A percentile compares a stretch with the other conserved stretches of the same genome.
Conservation (phyloP, 1,140 invertebrate species). For the Meteorus sp. region DNA sequence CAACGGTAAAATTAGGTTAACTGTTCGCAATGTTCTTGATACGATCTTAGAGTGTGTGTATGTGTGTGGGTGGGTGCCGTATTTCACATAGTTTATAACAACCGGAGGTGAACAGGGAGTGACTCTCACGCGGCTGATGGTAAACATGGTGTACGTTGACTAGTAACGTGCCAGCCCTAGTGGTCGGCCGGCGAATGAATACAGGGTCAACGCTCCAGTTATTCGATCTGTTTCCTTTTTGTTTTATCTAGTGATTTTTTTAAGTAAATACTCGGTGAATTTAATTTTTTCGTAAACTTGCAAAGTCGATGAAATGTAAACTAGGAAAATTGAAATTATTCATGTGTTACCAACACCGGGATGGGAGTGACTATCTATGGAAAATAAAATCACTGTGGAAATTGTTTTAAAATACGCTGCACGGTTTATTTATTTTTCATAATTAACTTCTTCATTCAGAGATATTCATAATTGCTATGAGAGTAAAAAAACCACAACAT, state of each 20-base stretch:
- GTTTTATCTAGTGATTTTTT: not conserved
- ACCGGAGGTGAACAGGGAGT: conserved; percentile 4
- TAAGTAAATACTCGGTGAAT: too few relatives aligned
- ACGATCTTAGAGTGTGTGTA: conserved; percentile 35
- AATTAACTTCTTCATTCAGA: too few relatives aligned
- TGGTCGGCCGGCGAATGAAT: conserved; percentile 24
- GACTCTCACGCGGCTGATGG: conserved; percentile 24
- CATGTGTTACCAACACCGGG: too few relatives aligned
- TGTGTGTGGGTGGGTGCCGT: conserved; percentile 33
- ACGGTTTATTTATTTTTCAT: too few relatives aligned
- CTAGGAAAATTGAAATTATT: too few relatives aligned
- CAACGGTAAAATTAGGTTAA: conserved; percentile 34
- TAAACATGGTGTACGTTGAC: conserved; percentile 41
- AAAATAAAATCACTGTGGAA: too few relatives aligned
- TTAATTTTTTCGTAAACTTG: too few relatives aligned
- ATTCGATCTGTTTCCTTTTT: conserved; percentile 27
- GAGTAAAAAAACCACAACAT: too few relatives aligned
- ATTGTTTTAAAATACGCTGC: too few relatives aligned
- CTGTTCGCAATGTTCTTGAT: conserved; percentile 39
- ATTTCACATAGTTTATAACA: conserved; percentile 46
- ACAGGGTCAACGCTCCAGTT: conserved; percentile 38
- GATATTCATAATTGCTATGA: too few relatives aligned
- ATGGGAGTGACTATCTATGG: too few relatives aligned
- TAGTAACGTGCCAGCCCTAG: conserved; percentile 29
- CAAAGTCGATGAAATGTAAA: not conserved